A percentile compares a stretch with the other conserved stretches of the same genome.
These are phyloP conservation scores for Agonopterix heracliana DNA, from an alignment of 2,888 invertebrate species.

Conservation along the genomic window DNA sequence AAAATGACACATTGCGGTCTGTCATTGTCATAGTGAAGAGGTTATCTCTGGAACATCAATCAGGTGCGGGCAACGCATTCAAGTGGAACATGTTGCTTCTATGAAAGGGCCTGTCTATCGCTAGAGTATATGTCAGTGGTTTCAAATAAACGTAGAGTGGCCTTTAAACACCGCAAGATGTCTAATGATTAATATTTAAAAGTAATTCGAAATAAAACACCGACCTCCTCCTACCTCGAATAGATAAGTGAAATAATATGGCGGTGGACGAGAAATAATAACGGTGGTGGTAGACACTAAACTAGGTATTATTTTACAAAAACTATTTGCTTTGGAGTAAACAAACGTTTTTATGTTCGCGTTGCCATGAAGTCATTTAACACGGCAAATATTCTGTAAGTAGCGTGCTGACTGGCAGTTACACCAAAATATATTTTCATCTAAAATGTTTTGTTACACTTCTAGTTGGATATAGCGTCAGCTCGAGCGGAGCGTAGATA, in stretches of 20 bases:
- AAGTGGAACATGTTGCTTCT: no score
- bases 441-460: conserved; percentile 28
- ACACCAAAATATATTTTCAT: conserved; percentile 18
- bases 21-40: no score
- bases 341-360: not conserved
- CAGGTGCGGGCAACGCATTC: no score
- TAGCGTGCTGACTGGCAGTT: conserved; percentile 10
- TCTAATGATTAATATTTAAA: not conserved
- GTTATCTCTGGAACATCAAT: no score
- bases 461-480: conserved; percentile 29
- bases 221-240: no score
- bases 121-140: no score
- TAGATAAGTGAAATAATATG: no score
- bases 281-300: no score
- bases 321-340: conserved; percentile 1
- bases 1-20: no score
- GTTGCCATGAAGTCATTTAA: conserved; percentile 3
- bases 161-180: not conserved
- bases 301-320: not conserved
- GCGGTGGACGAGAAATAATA: no score
- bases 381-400: conserved; percentile 3
- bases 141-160: not conserved
- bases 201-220: no score
- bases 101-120: no score
- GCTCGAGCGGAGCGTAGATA: conserved; percentile 38